Base-by-base conservation (phyloP, 1,140 invertebrate genomes). In the Meloidogyne exigua region DNA sequence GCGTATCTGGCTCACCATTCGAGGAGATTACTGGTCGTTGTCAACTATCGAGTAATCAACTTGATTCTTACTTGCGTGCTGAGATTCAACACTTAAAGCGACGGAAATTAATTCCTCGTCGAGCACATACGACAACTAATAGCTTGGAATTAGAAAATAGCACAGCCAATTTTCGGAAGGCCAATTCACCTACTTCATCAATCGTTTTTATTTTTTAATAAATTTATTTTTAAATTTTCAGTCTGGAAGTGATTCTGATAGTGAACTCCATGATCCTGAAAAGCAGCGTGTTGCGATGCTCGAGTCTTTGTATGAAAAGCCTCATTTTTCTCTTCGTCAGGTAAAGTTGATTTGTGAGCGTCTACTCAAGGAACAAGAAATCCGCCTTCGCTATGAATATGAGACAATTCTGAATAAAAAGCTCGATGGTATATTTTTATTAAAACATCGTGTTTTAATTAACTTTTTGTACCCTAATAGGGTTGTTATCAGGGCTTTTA, bases 361-460 rank as follows among this genome's bases (percentile, higher is more conserved):
- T 44, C 42, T 85, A 12, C 81, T 85, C 12, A 82, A 83, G 68
- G 83, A 85, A 66, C 84, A 85, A 68, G 84, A 85, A n/a, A 78
- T 85, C 12, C 84, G 86, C n/a, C 81, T 87, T n/a, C 81, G 85
- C 39, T 78, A 82, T 57, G 85, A 87, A 72, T 87, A 88, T 65
- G 85, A 87, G 70, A 82, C 76, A 0, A 79, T 80, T 32, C 75
- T 86, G 66, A 80, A 83, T 62, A 80, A 84, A 57, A 81, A 83
- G 39, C 72, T 86, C 1, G 84, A 86, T 32, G 83, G 83, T 84
- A 36, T 32, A 26, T 9, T 66, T 26, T 42, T 28, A 71, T 75
- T 63, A 13, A 3, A 68, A 26, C 26, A 26, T 70, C 49, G 7
- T n/a, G 23, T 68, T 25, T 75, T 28, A 7, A 32, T 49, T 57